phyloP scores from a whole-genome alignment of 2,113 vertebrate genomes.

The Benthochromis sp. region DNA sequence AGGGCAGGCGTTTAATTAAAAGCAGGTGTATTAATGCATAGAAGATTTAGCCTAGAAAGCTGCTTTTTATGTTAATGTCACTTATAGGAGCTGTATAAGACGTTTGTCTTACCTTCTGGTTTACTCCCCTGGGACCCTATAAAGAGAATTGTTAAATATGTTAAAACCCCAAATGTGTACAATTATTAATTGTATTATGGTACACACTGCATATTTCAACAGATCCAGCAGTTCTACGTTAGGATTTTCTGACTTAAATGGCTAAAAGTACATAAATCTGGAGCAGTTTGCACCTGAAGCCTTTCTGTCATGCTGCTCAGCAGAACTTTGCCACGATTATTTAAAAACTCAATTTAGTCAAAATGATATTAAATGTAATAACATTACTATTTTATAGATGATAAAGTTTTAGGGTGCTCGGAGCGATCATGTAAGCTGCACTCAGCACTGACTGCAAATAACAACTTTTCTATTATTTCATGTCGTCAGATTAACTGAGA shows the following conservation, averaged over 20 bases:
- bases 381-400: not conserved
- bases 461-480: not conserved
- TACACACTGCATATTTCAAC: not conserved
- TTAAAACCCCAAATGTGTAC: not conserved
- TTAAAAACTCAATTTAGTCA: not conserved
- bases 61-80: not conserved
- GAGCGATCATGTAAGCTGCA: not conserved
- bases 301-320: not conserved
- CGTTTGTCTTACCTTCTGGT: not conserved
- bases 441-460: not conserved
- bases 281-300: not conserved
- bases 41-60: not conserved
- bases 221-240: not conserved
- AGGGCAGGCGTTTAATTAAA: not conserved
- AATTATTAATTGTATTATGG: not conserved
- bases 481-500: not conserved
- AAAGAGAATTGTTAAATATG: not conserved
- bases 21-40: not conserved
- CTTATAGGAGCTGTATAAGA: not conserved
- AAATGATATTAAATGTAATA: not conserved
- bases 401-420: not conserved
- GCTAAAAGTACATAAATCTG: fast-evolving
- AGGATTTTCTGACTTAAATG: not conserved
- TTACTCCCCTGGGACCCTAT: not conserved
- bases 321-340: not conserved